phyloP scores from a whole-genome alignment of 1,140 invertebrate genomes.

The Thaumatotibia leucotreta region DNA sequence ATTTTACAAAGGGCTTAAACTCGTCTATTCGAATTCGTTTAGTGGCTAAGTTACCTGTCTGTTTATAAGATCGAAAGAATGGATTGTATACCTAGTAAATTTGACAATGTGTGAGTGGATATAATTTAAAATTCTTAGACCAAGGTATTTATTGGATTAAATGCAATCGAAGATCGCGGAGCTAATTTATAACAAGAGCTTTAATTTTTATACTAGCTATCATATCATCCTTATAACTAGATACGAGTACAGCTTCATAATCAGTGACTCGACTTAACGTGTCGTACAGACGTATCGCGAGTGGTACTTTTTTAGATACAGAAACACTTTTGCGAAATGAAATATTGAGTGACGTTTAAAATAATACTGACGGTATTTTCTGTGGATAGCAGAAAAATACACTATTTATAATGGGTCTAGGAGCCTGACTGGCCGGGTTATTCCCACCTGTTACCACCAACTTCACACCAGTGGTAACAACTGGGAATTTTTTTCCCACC shows the following conservation, averaged over 20 bases:
- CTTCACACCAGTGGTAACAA: too few species aligned
- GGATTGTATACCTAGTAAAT: not conserved
- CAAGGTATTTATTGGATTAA: conserved; percentile 58
- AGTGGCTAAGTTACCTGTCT: not conserved
- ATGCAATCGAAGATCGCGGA: conserved; percentile 30
- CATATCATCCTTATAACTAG: not conserved
- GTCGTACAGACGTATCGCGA: too few species aligned
- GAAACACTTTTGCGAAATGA: too few species aligned
- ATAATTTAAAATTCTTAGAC: conserved; percentile 22
- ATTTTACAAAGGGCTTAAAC: not conserved
- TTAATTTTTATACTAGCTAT: not conserved
- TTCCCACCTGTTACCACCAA: too few species aligned
- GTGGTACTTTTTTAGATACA: too few species aligned
- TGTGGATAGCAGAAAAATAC: too few species aligned
- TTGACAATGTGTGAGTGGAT: not conserved
- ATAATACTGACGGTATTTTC: too few species aligned
- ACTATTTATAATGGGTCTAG: too few species aligned
- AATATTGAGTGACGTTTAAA: too few species aligned
- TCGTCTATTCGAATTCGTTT: not conserved
- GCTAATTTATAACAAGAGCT: not conserved
- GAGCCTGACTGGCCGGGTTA: too few species aligned
- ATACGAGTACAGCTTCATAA: not conserved
- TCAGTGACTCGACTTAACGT: not conserved
- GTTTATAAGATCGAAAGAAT: not conserved
- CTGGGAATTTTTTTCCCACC: too few species aligned